These are phyloP conservation scores for Cyclargus thomasi DNA, from an alignment of 1,140 invertebrate genomes.

Conservation along the genomic window DNA sequence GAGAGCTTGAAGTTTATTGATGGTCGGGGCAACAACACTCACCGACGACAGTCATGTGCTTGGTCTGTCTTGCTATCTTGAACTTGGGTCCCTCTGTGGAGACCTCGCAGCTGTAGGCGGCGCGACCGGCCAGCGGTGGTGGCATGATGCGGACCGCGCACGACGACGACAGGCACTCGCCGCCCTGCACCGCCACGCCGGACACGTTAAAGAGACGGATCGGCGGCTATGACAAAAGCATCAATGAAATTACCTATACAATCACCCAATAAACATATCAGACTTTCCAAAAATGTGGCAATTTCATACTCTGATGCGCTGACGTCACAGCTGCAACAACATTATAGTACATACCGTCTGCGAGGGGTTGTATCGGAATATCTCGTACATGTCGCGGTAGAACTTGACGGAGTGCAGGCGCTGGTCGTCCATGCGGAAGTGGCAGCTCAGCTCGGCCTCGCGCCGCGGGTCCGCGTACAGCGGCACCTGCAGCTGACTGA, in stretches of 20 bases:
- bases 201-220: constrained; percentile 64
- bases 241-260: neutral
- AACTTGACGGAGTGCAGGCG: constrained; percentile 63
- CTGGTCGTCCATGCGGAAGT: constrained; percentile 61
- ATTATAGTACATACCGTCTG: constrained; percentile 39
- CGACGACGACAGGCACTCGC: constrained; percentile 68
- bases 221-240: constrained; percentile 41
- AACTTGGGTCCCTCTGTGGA: constrained; percentile 80
- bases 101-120: constrained; percentile 79
- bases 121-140: constrained; percentile 69
- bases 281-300: too few relatives aligned
- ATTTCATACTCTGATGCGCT: constrained; percentile 53
- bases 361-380: constrained; percentile 60
- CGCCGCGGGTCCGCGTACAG: constrained; percentile 59
- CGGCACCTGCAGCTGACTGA: constrained; percentile 58
- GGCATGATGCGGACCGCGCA: constrained; percentile 74
- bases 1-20: neutral
- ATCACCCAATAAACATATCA: too few relatives aligned
- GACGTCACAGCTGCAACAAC: constrained; percentile 48
- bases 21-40: constrained; percentile 28
- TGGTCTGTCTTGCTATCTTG: constrained; percentile 76
- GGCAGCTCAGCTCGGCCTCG: constrained; percentile 62
- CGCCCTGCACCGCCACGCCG: constrained; percentile 59
- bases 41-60: constrained; percentile 80
- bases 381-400: constrained; percentile 62